Base-by-base conservation (phyloP, 2,797 vertebrate species). In the Bradypodion pumilum region DNA sequence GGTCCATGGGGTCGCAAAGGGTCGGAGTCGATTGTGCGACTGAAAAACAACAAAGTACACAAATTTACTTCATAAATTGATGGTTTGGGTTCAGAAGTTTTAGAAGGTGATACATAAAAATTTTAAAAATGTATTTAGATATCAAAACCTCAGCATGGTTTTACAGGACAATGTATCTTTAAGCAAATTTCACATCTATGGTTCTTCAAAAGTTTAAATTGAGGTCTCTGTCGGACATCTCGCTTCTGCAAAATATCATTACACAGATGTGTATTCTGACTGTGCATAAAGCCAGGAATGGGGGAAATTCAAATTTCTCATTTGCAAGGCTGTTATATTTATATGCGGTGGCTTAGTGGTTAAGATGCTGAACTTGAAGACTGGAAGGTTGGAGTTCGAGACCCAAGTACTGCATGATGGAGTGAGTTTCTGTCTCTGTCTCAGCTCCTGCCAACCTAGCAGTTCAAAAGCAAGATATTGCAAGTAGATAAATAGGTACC, bases 201-300 rank as follows among this genome's bases (percentile, higher is more conserved):
- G 69, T 68, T 83, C 19, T 32, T 74, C 40, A 86, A 87, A 88
- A 65, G 66, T 84, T 90, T 80, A 80, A 84, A 7, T 32, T 63
- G 81, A n/a, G 70, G 1, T 86, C 69, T 72, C 74, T 25, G 74
- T 89, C 68, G 76, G 37, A n/a, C 73, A 32, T 27, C 25, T 79
- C 27, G n/a, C 46, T 91, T 90, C 86, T 79, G 83, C 75, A 72
- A 80, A 70, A 56, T 84, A 63, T n/a, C 74, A 37, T 9, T 46
- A 42, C 56, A 78, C 63, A 35, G 59, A 66, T 37, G 12, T 40
- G n/a, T 7, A 35, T 76, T 35, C 25, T 72, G 63, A 35, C 63
- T 70, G 65, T 49, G n/a, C 35, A 32, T 32, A 35, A 80, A 77
- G 15, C 27, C 10, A 80, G 9, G 23, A 76, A 15, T 32, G 21